A percentile compares a stretch with the other conserved stretches of the same genome.
Evolutionary conservation across 1,140 invertebrate genomes (phyloP).

Genomic region (Semibalanus balanoides): DNA sequence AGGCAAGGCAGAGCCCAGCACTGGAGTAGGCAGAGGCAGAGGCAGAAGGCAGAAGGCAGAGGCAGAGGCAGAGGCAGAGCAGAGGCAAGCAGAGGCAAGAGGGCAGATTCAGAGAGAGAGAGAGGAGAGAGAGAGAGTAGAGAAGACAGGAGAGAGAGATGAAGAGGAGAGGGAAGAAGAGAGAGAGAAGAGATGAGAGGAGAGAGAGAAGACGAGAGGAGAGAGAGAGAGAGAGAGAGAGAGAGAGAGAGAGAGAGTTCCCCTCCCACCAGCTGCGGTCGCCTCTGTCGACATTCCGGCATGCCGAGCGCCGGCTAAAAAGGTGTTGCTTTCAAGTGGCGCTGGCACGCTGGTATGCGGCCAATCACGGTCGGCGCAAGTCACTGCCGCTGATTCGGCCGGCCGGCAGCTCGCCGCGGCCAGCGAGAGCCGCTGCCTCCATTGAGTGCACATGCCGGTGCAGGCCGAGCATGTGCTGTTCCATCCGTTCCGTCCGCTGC

Average conservation of each 20-base stretch:
- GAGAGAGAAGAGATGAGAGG: no score
- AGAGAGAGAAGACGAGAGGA: neutral
- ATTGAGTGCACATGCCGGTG: no score
- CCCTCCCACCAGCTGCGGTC: no score
- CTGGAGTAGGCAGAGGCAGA: neutral
- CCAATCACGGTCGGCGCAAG: neutral
- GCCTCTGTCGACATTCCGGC: neutral
- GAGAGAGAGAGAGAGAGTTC: neutral
- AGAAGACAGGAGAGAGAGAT: neutral
- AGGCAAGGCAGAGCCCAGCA: no score
- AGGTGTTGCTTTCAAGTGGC: neutral
- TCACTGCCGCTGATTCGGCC: neutral
- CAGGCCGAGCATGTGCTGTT: no score
- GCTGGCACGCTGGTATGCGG: neutral
- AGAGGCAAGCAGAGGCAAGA: neutral
- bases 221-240: neutral
- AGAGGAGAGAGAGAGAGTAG: constrained; percentile 7
- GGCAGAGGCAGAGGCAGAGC: neutral
- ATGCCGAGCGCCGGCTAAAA: neutral
- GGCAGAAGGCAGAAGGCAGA: neutral
- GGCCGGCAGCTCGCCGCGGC: no score
- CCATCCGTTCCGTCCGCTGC: no score
- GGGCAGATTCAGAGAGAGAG: neutral
- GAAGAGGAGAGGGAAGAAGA: neutral
- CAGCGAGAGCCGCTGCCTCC: no score